A percentile compares a stretch with the other conserved stretches of the same genome.
Conservation (phyloP, 2,113 vertebrate species). For the Oryzias curvinotus region DNA sequence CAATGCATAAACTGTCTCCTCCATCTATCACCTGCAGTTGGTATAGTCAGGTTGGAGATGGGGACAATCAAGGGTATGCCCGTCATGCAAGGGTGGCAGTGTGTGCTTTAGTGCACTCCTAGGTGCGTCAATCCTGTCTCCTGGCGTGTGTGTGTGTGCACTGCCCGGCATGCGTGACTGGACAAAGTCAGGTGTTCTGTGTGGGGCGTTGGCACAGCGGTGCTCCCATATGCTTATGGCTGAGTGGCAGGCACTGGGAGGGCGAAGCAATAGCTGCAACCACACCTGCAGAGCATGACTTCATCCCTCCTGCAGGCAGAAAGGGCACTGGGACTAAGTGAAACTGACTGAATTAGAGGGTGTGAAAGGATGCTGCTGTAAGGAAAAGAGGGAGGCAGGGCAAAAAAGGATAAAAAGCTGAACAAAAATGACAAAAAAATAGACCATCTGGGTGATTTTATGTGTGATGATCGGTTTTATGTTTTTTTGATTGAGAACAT, state of each 20-base stretch:
- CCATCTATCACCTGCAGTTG: constrained; percentile 44
- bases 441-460: background rate
- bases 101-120: constrained; percentile 23
- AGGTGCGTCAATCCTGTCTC: constrained; percentile 28
- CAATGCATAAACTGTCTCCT: constrained; percentile 12
- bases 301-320: constrained; percentile 56
- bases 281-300: constrained; percentile 54
- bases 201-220: constrained; percentile 58
- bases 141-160: constrained; percentile 25
- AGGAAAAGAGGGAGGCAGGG: constrained; percentile 5
- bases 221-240: constrained; percentile 56
- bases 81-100: constrained; percentile 65
- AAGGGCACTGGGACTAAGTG: constrained; percentile 32
- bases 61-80: constrained; percentile 69
- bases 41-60: constrained; percentile 35
- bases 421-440: background rate
- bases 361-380: constrained; percentile 37
- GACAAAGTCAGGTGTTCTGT: constrained; percentile 67
- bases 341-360: constrained; percentile 30
- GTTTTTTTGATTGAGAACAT: no score
- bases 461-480: constrained; percentile 3
- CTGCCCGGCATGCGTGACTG: constrained; percentile 54
- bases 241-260: constrained; percentile 52
- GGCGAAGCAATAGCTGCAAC: constrained; percentile 34
- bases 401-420: background rate